Percentiles rank a stretch among this genome's conserved stretches.
Conservation (phyloP, 2,797 vertebrate genomes). For the Anniella stebbinsi region DNA sequence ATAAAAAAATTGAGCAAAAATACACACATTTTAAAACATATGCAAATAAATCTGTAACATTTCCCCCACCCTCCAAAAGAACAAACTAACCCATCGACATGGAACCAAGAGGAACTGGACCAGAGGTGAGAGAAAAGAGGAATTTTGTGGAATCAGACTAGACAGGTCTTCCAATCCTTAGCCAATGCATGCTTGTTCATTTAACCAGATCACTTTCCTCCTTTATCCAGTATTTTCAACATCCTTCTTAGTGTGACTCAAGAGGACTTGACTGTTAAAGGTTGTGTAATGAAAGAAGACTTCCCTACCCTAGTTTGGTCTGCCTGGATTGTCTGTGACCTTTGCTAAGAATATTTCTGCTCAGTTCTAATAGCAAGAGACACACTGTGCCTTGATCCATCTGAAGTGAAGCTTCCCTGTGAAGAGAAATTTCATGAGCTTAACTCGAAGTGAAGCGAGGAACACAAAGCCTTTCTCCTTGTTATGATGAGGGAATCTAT, state of each 20-base stretch:
- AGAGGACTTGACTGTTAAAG: neutral
- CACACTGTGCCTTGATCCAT: neutral
- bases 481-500: neutral
- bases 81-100: too few species aligned
- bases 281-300: neutral
- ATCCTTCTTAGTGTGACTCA: neutral
- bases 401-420: neutral
- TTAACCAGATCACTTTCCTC: neutral
- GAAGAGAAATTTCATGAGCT: conserved; percentile 23
- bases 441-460: neutral
- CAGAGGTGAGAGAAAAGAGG: too few species aligned
- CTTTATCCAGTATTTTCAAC: neutral
- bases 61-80: too few species aligned
- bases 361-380: neutral
- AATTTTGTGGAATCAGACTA: too few species aligned
- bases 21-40: too few species aligned
- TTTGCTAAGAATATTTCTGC: neutral
- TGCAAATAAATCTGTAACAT: too few species aligned
- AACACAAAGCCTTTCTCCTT: neutral
- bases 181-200: neutral
- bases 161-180: too few species aligned
- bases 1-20: too few species aligned
- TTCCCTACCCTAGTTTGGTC: neutral
- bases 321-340: neutral
- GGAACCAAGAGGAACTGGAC: too few species aligned